A percentile compares a stretch with the other conserved stretches of the same genome.
These are phyloP conservation scores for Saccostrea glomerata DNA, from an alignment of 1,140 invertebrate genomes.

Conservation along the genomic window DNA sequence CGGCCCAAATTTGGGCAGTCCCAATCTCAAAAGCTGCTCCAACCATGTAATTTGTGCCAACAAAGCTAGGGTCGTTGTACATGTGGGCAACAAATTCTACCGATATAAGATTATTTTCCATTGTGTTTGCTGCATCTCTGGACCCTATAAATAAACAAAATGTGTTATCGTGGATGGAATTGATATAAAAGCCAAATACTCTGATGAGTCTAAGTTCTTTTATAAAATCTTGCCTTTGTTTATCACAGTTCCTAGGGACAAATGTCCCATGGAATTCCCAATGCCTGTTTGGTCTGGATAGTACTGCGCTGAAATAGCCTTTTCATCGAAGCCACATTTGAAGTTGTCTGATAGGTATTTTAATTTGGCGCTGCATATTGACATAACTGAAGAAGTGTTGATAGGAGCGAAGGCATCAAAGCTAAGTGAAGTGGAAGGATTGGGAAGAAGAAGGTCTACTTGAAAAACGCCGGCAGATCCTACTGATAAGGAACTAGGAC, in stretches of 20 bases:
- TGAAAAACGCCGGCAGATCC: conserved; percentile 64
- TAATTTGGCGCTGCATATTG: conserved; percentile 68
- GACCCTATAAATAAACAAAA: conserved; percentile 56
- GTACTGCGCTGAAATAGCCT: conserved; percentile 22
- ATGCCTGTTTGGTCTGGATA: conserved; percentile 53
- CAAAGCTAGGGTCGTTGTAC: conserved; percentile 55
- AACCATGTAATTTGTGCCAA: conserved; percentile 57
- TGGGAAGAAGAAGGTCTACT: conserved; percentile 69
- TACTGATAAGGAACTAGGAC: conserved; percentile 61
- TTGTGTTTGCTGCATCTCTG: conserved; percentile 43
- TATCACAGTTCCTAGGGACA: conserved; percentile 63
- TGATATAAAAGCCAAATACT: not conserved
- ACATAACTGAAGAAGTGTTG: conserved; percentile 70
- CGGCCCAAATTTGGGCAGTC: conserved; percentile 64
- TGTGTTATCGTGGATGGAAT: not conserved
- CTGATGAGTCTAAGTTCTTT: not conserved
- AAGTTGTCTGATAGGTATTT: conserved; percentile 65
- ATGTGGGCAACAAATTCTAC: conserved; percentile 62
- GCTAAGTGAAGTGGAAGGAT: conserved; percentile 59
- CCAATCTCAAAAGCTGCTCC: conserved; percentile 65
- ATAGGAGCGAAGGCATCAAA: conserved; percentile 70
- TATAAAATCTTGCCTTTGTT: conserved; percentile 68
- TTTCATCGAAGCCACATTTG: conserved; percentile 62
- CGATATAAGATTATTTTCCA: conserved; percentile 57
- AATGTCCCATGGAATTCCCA: conserved; percentile 61